phyloP scores from a whole-genome alignment of 92 coral and sea anemone genomes.

The Metridium senile region DNA sequence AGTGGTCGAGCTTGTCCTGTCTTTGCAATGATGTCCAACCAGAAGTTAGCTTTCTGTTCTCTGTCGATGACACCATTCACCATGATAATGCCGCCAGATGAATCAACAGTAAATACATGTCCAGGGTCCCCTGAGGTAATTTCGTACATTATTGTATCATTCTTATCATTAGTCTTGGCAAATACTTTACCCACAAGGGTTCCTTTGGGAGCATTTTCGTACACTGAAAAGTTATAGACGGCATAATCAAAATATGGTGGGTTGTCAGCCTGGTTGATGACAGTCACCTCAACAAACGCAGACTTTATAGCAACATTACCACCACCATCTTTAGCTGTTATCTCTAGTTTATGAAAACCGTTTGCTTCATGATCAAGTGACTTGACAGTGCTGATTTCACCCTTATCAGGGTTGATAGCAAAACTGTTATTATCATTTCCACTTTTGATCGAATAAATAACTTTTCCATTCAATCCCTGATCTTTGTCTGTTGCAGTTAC shows the following conservation, averaged over 20 bases:
- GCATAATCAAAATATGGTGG: slow-evolving; percentile 74
- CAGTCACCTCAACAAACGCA: slow-evolving; percentile 81
- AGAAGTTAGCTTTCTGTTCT: slow-evolving; percentile 62
- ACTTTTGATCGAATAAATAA: slow-evolving; percentile 54
- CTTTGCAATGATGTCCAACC: slow-evolving; percentile 69
- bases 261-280: slow-evolving; percentile 75
- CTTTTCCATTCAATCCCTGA: slow-evolving; percentile 62
- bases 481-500: slow-evolving; percentile 92
- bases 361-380: slow-evolving; percentile 52
- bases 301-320: slow-evolving; percentile 61
- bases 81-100: slow-evolving; percentile 88
- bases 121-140: slow-evolving; percentile 86
- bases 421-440: slow-evolving; percentile 57
- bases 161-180: slow-evolving; percentile 69
- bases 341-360: slow-evolving; percentile 64
- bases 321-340: slow-evolving; percentile 82
- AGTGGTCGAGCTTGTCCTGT: slow-evolving; percentile 64
- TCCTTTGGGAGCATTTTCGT: slow-evolving; percentile 85
- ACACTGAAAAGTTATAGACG: slow-evolving; percentile 74
- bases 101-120: slow-evolving; percentile 66
- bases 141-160: slow-evolving; percentile 56
- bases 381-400: slow-evolving; percentile 55
- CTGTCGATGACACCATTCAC: slow-evolving; percentile 78
- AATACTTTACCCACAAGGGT: slow-evolving; percentile 82
- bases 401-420: slow-evolving; percentile 52